Base-by-base conservation (phyloP, 2,797 vertebrate genomes). In the Lutjanus campechanus region DNA sequence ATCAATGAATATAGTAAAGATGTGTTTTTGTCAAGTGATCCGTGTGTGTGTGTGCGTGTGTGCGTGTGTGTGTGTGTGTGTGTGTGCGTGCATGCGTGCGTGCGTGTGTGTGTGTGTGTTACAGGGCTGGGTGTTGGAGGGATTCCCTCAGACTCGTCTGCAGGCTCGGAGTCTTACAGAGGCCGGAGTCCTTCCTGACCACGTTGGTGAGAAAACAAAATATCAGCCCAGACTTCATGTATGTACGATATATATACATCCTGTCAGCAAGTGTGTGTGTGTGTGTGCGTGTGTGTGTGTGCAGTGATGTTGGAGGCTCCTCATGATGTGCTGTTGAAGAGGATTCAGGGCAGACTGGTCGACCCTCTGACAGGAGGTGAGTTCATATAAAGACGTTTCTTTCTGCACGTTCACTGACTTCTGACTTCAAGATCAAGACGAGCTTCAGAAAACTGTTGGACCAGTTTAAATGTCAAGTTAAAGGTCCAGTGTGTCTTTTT, bases 41-140 rank as follows among this genome's bases (percentile, higher is more conserved):
- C 3, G 29, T 36, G 29, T 36, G 29, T 36, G 29, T 36, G 29
- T 36, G 41, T 43, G 41, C 10, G 41, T 43, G 41, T 10, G 41
- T 43, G 46, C 1, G 12, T 47, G 46, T 47, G 12, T 15, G 12
- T 16, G 3, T 5, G 3, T 53, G 51, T 53, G 47, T 49, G 47
- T 49, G 55, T 68, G 56, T 68, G 70, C 63, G 76, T 72, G 55
- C 43, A 69, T 68, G 55, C 49, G 77, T 67, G 62, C 61, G 79
- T 74, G 72, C 40, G 75, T 84, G 73, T 68, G 70, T 80, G 59
- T 67, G 65, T 70, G 70, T 82, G 77, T 79, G 54, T 76, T 8
- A 0, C 89, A 99, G 98, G 98, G 98, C 63, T 99, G 98, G 98
- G 88, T 99, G 76, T 87, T 99, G 83, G 97, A 97, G 6, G 97